These are phyloP conservation scores for Poicephalus meyeri DNA, from an alignment of 2,113 vertebrate species.

Conservation along the genomic window DNA sequence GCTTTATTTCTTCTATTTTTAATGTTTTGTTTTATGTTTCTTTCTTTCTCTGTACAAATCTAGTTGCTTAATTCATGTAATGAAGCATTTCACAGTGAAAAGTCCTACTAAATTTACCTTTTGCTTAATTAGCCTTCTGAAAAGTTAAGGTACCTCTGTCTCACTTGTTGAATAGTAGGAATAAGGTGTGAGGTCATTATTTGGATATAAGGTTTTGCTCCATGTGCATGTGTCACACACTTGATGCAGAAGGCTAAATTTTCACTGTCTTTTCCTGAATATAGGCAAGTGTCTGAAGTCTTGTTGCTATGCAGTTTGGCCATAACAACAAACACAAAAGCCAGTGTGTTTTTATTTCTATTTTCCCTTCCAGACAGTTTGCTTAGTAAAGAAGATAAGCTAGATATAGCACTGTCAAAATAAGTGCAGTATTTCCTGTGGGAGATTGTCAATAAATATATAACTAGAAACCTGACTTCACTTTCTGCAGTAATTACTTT, in stretches of 20 bases:
- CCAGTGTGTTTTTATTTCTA: conserved; percentile 29
- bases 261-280: background rate
- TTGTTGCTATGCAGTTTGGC: conserved; percentile 67
- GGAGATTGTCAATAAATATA: conserved; percentile 26
- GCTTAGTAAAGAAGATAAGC: conserved; percentile 34
- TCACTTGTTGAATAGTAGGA: background rate
- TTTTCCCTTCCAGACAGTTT: conserved; percentile 56
- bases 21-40: background rate
- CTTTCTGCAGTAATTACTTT: background rate
- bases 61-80: background rate
- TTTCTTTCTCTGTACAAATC: background rate
- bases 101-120: background rate
- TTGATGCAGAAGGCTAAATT: background rate
- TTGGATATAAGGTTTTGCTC: background rate
- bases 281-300: conserved; percentile 18
- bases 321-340: conserved; percentile 65
- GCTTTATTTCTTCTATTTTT: background rate
- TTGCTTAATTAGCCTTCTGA: background rate
- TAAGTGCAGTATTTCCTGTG: conserved; percentile 40
- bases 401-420: conserved; percentile 58
- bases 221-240: background rate
- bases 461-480: background rate
- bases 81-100: background rate
- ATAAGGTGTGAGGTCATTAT: background rate
- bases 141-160: background rate